A percentile compares a stretch with the other conserved stretches of the same genome.
Evolutionary conservation across 2,797 vertebrate species (phyloP).

Genomic region (Sebastes itinus): DNA sequence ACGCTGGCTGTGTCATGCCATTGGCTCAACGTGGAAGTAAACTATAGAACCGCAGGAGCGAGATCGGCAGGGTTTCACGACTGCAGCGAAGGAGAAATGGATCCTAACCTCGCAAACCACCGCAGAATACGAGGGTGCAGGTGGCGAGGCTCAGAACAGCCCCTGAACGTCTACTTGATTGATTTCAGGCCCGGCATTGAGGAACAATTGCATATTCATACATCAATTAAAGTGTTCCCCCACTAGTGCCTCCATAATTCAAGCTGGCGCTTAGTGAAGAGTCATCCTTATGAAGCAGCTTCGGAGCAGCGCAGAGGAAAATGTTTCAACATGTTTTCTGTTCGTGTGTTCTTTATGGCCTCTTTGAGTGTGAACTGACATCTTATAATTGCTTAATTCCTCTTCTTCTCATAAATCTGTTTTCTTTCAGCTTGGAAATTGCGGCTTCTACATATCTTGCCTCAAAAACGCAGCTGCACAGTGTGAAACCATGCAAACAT

Average conservation of each 20-base stretch:
- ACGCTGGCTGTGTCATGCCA: slow-evolving; percentile 11
- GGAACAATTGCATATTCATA: slow-evolving; percentile 77
- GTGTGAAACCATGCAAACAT: slow-evolving; percentile 8
- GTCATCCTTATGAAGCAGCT: slow-evolving; percentile 60
- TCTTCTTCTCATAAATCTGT: background rate
- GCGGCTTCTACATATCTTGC: background rate
- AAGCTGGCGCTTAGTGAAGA: slow-evolving; percentile 53
- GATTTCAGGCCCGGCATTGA: slow-evolving; percentile 71
- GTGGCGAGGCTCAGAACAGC: slow-evolving; percentile 58
- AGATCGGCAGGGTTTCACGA: slow-evolving; percentile 1
- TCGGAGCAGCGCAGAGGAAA: slow-evolving; percentile 56
- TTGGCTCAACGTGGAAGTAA: slow-evolving; percentile 18
- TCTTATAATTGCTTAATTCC: slow-evolving; percentile 51
- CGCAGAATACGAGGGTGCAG: slow-evolving; percentile 47
- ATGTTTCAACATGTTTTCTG: slow-evolving; percentile 74
- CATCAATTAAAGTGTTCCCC: slow-evolving; percentile 71
- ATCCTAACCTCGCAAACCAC: slow-evolving; percentile 36
- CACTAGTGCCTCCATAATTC: slow-evolving; percentile 64
- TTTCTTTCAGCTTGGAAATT: slow-evolving; percentile 3
- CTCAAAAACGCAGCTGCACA: slow-evolving; percentile 1
- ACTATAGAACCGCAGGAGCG: slow-evolving; percentile 1
- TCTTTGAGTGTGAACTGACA: slow-evolving; percentile 26
- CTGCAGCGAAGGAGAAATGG: slow-evolving; percentile 30
- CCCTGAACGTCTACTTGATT: slow-evolving; percentile 68
- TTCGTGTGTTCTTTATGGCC: slow-evolving; percentile 40